Evolutionary conservation across 2,113 vertebrate genomes (phyloP).

Genomic region (Mesembrinibis cayennensis): DNA sequence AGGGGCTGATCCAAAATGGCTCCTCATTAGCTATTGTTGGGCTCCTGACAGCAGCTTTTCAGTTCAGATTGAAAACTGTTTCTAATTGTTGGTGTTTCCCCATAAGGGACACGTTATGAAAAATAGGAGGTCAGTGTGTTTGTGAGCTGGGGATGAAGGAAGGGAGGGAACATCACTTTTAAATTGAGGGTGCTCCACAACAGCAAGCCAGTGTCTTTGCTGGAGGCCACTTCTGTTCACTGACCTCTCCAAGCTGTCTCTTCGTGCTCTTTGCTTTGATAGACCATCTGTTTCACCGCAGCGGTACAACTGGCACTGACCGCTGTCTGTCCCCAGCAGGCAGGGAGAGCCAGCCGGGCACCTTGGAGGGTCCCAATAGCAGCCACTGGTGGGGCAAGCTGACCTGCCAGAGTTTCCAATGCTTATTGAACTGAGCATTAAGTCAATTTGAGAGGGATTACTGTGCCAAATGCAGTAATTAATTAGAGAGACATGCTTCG

Average conservation of each 20-base stretch:
- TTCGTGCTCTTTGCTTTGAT: neutral
- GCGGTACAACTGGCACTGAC: neutral
- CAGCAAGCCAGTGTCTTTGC: neutral
- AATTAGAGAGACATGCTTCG: neutral
- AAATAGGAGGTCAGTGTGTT: neutral
- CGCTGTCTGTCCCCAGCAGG: neutral
- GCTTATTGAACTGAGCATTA: slow-evolving; percentile 1
- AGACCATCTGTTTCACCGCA: neutral
- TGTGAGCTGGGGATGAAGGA: accelerated
- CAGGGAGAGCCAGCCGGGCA: neutral
- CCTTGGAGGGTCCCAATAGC: accelerated
- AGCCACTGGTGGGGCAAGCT: accelerated
- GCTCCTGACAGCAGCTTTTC: neutral
- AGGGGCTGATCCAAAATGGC: neutral
- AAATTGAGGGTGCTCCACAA: neutral
- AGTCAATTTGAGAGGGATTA: neutral
- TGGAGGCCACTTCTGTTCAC: neutral
- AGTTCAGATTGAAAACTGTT: neutral
- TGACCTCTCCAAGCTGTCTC: neutral
- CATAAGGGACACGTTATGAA: neutral
- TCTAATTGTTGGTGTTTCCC: neutral
- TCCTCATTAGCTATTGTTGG: neutral
- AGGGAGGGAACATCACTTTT: neutral
- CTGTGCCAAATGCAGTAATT: neutral
- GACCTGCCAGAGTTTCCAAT: neutral